Evolutionary conservation across 1,140 invertebrate species (phyloP), one percentile per base, ranked within the genome.

Genomic region (Apis cerana): DNA sequence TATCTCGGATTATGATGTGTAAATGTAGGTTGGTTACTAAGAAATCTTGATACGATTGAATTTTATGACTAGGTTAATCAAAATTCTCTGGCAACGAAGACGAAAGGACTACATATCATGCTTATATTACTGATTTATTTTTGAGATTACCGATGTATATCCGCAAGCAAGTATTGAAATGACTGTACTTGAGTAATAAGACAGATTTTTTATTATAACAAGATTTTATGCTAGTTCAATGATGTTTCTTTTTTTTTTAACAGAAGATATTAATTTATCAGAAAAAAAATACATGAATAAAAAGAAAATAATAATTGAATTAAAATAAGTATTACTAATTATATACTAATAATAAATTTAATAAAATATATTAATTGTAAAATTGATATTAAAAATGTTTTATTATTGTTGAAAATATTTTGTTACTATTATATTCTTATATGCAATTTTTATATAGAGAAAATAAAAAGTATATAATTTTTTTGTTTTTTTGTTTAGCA

Each of bases 1-100:
- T 77, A 74, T 21, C 59, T 27, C 10, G 61, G 33, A 79, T 83
- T 79, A 79, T 52, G 74, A 77, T n/a, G 64, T 62, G 80, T 70
- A 77, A 82, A 82, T 74, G 65, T 77, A 43, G 75, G 71, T 82
- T 82, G 33, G 77, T 68, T 77, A 50, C 23, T 48, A 1, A 3
- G 65, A 65, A 62, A 80, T 56, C 48, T 21, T 15, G 58, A 0
- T 8, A 2, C 65, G 65, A 82, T 77, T 77, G 74, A 82, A 77
- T 82, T 82, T 82, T 82, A 77, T 50, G 50, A 33, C 59, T 52
- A 8, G 7, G 9, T 0, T 12, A 52, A 76, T 75, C 10, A 61
- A 56, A 68, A 82, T 50, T n/a, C 54, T 17, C 43, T 19, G 0
- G 12, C 4, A 56, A 23, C 4, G 17, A n/a, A 19, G 13, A 27